phyloP scores from a whole-genome alignment of 2,888 invertebrate species.

The Nasonia oneida region DNA sequence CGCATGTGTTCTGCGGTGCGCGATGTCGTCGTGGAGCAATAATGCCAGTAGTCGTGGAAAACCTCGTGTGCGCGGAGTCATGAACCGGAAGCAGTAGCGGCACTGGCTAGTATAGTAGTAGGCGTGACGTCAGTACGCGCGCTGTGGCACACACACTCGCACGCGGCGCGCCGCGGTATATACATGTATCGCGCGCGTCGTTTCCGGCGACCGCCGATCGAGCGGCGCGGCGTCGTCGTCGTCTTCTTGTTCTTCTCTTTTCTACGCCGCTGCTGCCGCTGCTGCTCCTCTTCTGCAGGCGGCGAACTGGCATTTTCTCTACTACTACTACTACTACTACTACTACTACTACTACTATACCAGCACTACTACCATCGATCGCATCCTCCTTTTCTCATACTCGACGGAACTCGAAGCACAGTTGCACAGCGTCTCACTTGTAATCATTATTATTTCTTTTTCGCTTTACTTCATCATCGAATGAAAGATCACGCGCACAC shows the following conservation, averaged over 20 bases:
- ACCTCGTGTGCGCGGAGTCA: slow-evolving; percentile 46
- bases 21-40: not conserved
- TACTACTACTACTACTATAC: not conserved
- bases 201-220: slow-evolving; percentile 70
- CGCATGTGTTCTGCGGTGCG: not conserved
- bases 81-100: slow-evolving; percentile 54
- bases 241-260: slow-evolving; percentile 43
- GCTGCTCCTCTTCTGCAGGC: not conserved
- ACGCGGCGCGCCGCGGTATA: slow-evolving; percentile 2
- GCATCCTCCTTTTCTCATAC: not conserved
- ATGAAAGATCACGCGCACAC: not conserved
- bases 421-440: slow-evolving; percentile 7
- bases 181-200: slow-evolving; percentile 65
- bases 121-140: slow-evolving; percentile 56
- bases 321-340: not conserved
- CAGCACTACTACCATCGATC: not conserved
- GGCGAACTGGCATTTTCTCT: not conserved
- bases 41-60: not conserved
- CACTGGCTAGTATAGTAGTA: slow-evolving; percentile 30
- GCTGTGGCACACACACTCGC: slow-evolving; percentile 27
- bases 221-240: slow-evolving; percentile 66
- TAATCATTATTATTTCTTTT: not conserved
- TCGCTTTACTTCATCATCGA: not conserved
- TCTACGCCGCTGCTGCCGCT: not conserved
- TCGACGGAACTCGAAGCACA: not conserved